Evolutionary conservation across 2,113 vertebrate species (phyloP).

Genomic region (Sphyrna mokarran): DNA sequence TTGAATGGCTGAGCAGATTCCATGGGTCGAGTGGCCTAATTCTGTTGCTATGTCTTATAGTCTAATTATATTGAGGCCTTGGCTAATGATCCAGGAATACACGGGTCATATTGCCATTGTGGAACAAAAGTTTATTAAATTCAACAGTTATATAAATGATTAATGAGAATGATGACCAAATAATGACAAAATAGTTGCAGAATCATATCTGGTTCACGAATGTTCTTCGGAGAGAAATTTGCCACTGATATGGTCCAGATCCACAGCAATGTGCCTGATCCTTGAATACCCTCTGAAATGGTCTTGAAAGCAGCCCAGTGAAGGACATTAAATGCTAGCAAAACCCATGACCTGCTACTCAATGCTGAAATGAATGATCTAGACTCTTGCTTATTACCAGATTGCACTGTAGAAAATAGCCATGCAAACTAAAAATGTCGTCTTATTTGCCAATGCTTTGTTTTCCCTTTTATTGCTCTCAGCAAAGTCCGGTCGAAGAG

Average conservation of each 20-base stretch:
- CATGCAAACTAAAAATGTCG: background rate
- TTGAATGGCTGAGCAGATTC: too few relatives aligned
- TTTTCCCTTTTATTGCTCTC: slow-evolving; percentile 39
- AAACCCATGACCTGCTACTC: background rate
- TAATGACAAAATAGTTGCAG: background rate
- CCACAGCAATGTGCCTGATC: background rate
- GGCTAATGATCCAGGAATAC: background rate
- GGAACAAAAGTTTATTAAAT: too few relatives aligned
- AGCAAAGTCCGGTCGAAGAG: slow-evolving; percentile 82
- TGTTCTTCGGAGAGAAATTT: background rate
- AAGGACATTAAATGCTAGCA: background rate
- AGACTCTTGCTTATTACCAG: background rate
- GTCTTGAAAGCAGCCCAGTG: background rate
- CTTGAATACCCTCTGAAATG: background rate
- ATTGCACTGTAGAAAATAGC: background rate
- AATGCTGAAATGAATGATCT: background rate
- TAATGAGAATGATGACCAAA: too few relatives aligned
- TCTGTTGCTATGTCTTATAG: too few relatives aligned
- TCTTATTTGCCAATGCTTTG: background rate
- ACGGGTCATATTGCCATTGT: background rate
- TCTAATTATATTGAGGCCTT: too few relatives aligned
- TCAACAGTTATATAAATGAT: too few relatives aligned
- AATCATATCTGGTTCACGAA: background rate
- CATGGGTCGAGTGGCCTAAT: too few relatives aligned
- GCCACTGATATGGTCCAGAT: too few relatives aligned